These are phyloP conservation scores for Acanthosoma haemorrhoidale DNA, from an alignment of 2,888 invertebrate genomes.

Conservation along the genomic window DNA sequence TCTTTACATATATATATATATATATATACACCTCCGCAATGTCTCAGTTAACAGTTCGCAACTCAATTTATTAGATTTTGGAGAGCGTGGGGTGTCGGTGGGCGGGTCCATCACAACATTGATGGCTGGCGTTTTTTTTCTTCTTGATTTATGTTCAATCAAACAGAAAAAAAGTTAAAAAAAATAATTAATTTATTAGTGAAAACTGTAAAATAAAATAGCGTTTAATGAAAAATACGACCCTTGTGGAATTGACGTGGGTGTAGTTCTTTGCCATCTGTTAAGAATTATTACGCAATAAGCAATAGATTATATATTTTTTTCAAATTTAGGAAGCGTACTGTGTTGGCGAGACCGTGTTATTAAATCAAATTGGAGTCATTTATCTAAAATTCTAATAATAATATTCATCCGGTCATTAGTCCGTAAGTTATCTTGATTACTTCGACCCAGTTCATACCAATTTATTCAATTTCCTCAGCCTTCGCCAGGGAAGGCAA, in stretches of 20 bases:
- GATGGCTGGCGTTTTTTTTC: too few species aligned
- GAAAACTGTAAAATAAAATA: not conserved
- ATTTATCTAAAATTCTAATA: not conserved
- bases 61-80: not conserved
- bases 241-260: not conserved
- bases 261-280: not conserved
- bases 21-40: slow-evolving; percentile 1
- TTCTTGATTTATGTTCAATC: too few species aligned
- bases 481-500: not conserved
- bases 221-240: not conserved
- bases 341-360: not conserved
- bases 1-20: too few species aligned
- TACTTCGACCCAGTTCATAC: not conserved
- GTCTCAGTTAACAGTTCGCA: not conserved
- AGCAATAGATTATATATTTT: too few species aligned
- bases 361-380: not conserved
- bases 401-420: not conserved
- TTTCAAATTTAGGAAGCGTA: not conserved
- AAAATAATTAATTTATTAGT: not conserved
- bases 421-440: too few species aligned
- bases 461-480: not conserved
- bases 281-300: not conserved
- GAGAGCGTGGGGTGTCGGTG: not conserved
- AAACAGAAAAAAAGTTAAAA: not conserved
- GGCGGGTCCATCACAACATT: not conserved